Conservation (phyloP, 2,888 invertebrate genomes). For the Andrena praecox region DNA sequence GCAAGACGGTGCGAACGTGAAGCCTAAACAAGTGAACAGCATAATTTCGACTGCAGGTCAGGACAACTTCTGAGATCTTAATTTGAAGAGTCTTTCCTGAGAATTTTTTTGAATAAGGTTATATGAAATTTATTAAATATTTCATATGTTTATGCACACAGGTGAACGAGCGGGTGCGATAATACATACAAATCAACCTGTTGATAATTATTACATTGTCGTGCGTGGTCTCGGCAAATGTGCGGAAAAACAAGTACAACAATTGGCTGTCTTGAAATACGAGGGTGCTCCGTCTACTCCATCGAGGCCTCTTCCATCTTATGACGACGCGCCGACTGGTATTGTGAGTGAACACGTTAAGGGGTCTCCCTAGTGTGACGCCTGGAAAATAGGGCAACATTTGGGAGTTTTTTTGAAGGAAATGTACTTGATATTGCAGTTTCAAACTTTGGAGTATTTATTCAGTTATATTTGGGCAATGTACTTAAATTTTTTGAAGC, state of each 20-base stretch:
- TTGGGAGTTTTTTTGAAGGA: no score
- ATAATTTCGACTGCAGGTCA: conserved; percentile 48
- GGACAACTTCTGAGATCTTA: background rate
- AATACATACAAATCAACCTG: conserved; percentile 84
- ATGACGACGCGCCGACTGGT: background rate
- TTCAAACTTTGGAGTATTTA: no score
- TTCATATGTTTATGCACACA: conserved; percentile 45
- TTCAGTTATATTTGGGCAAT: no score
- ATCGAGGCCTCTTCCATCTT: conserved; percentile 2
- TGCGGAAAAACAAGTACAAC: conserved; percentile 22
- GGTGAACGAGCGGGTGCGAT: conserved; percentile 89
- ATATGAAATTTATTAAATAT: no score
- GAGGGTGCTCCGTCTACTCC: background rate
- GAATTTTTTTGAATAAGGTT: no score
- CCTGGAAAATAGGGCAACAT: no score
- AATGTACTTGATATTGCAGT: no score
- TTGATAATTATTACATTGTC: conserved; percentile 74
- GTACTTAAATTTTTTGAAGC: no score
- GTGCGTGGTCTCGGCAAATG: conserved; percentile 72
- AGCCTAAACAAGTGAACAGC: conserved; percentile 35
- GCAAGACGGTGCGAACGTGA: conserved; percentile 65
- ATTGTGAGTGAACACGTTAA: conserved; percentile 39
- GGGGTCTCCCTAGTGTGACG: no score
- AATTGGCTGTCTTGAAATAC: conserved; percentile 71
- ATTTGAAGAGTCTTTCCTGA: background rate